Evolutionary conservation across 2,797 vertebrate species (phyloP).

Genomic region (Epinephelus malabaricus): DNA sequence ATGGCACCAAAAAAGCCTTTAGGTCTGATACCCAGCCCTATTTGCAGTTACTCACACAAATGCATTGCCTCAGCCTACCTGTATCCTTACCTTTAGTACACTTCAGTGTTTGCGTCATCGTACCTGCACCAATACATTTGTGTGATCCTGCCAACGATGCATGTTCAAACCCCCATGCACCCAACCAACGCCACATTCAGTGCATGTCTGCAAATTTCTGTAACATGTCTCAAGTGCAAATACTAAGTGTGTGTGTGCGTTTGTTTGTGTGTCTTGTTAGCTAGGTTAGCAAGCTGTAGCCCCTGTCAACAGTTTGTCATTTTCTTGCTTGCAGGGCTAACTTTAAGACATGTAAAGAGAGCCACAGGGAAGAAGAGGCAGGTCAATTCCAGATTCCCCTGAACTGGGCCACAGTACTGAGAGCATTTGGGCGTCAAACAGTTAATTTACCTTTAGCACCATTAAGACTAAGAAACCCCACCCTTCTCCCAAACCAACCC

Average conservation of each 20-base stretch:
- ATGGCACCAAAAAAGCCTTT: background rate
- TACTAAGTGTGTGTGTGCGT: slow-evolving; percentile 66
- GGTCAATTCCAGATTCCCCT: slow-evolving; percentile 96
- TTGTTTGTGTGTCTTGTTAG: slow-evolving; percentile 83
- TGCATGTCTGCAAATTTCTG: slow-evolving; percentile 58
- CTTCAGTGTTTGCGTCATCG: slow-evolving; percentile 14
- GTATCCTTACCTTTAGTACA: background rate
- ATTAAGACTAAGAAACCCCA: slow-evolving; percentile 92
- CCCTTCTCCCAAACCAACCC: slow-evolving; percentile 79
- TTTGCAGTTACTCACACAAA: slow-evolving; percentile 16
- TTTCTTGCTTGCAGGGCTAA: slow-evolving; percentile 99
- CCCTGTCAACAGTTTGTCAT: slow-evolving; percentile 95
- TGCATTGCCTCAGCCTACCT: background rate
- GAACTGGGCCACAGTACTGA: slow-evolving; percentile 92
- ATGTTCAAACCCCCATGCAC: slow-evolving; percentile 53
- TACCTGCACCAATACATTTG: background rate
- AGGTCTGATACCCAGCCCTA: background rate
- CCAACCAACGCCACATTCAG: slow-evolving; percentile 31
- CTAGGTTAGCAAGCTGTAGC: slow-evolving; percentile 92
- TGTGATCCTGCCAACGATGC: slow-evolving; percentile 41
- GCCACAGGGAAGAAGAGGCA: slow-evolving; percentile 99
- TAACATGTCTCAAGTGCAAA: slow-evolving; percentile 53
- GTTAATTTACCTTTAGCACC: slow-evolving; percentile 93
- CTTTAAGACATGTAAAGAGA: slow-evolving; percentile 98
- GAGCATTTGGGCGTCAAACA: slow-evolving; percentile 89